Evolutionary conservation across 2,113 vertebrate species (phyloP).

Genomic region (Geothlypis trichas): DNA sequence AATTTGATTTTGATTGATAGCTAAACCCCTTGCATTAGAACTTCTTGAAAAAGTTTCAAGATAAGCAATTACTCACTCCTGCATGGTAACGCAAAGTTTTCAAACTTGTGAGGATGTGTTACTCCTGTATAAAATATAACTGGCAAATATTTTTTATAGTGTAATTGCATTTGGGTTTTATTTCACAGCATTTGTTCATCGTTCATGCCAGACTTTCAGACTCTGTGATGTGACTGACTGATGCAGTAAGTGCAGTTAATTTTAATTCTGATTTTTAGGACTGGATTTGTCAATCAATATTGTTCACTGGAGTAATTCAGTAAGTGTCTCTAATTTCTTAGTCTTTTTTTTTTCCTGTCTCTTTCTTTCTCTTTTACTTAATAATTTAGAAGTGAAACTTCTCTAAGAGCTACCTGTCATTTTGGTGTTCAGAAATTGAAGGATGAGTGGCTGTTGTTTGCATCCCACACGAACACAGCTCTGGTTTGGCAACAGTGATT

Average conservation of each 20-base stretch:
- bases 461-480: background rate
- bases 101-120: slow-evolving; percentile 9
- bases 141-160: slow-evolving; percentile 70
- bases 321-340: slow-evolving; percentile 50
- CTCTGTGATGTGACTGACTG: slow-evolving; percentile 65
- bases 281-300: slow-evolving; percentile 69
- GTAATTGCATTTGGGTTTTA: slow-evolving; percentile 58
- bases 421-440: background rate
- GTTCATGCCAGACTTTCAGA: slow-evolving; percentile 55
- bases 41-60: background rate
- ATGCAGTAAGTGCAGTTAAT: slow-evolving; percentile 68
- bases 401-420: background rate
- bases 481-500: background rate
- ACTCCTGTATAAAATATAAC: slow-evolving; percentile 53
- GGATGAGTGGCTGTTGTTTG: background rate
- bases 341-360: background rate
- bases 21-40: background rate
- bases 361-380: background rate
- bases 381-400: background rate
- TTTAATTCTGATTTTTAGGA: slow-evolving; percentile 65
- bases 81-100: background rate
- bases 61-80: background rate
- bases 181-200: slow-evolving; percentile 53
- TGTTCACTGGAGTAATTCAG: slow-evolving; percentile 40
- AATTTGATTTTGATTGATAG: slow-evolving; percentile 40